phyloP scores from a whole-genome alignment of 1,140 invertebrate species.

The Akabosia matsudoensis region DNA sequence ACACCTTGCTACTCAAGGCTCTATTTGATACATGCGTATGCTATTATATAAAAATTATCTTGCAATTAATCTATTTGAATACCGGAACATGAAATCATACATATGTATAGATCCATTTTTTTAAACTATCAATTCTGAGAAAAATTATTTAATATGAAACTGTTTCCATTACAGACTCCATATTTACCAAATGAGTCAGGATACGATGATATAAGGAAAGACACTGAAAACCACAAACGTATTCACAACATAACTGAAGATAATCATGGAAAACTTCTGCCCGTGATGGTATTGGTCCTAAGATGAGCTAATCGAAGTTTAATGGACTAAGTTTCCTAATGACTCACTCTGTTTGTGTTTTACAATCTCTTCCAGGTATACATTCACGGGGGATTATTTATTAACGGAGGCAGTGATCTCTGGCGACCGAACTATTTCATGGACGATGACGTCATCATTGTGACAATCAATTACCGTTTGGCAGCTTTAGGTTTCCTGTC shows the following conservation, averaged over 20 bases:
- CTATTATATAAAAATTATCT: too few species aligned
- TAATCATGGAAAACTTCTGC: slow-evolving; percentile 11
- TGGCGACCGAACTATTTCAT: slow-evolving; percentile 58
- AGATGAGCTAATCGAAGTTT: neutral
- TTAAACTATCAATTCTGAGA: neutral
- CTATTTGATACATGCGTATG: too few species aligned
- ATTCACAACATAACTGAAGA: neutral
- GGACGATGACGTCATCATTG: slow-evolving; percentile 60
- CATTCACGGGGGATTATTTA: slow-evolving; percentile 3
- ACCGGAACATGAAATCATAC: too few species aligned
- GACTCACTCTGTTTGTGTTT: neutral
- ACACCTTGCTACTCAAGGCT: too few species aligned
- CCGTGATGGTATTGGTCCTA: slow-evolving; percentile 11
- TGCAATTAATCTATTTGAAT: too few species aligned
- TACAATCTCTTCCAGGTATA: neutral
- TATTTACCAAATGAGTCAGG: neutral
- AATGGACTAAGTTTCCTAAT: neutral
- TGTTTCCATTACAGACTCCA: neutral
- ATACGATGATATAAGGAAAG: neutral
- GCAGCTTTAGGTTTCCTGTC: slow-evolving; percentile 21
- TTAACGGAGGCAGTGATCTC: slow-evolving; percentile 48
- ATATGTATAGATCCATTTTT: too few species aligned
- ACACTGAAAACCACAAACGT: neutral
- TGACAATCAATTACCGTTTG: slow-evolving; percentile 52
- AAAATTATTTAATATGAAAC: neutral